A percentile compares a stretch with the other conserved stretches of the same genome.
These are phyloP conservation scores for Lithobates pipiens DNA, from an alignment of 2,797 vertebrate species.

Conservation along the genomic window DNA sequence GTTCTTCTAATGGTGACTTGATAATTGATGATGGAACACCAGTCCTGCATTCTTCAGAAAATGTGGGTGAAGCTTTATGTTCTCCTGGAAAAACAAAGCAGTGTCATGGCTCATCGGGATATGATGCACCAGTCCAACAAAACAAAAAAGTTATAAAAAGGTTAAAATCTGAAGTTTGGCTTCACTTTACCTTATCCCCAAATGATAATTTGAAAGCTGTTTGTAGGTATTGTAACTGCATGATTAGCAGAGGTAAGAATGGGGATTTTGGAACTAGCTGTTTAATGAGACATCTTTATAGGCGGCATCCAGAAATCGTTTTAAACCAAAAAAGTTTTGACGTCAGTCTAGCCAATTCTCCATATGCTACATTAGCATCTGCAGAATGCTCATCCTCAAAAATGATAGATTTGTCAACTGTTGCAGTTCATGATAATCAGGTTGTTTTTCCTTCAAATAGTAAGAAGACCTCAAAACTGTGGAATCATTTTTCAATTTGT, in stretches of 20 bases:
- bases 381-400: constrained; percentile 81
- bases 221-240: constrained; percentile 91
- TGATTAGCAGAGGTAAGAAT: constrained; percentile 92
- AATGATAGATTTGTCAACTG: constrained; percentile 74
- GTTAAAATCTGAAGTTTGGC: constrained; percentile 96
- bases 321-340: constrained; percentile 88
- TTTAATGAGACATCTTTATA: constrained; percentile 92
- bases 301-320: constrained; percentile 89
- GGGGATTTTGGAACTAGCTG: constrained; percentile 96
- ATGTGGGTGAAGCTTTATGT: constrained; percentile 79
- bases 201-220: constrained; percentile 93
- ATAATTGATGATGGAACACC: constrained; percentile 71
- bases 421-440: constrained; percentile 77
- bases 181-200: constrained; percentile 94
- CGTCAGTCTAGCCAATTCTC: constrained; percentile 81
- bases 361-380: constrained; percentile 78
- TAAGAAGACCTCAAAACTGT: constrained; percentile 98
- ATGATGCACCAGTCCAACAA: constrained; percentile 83
- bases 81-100: constrained; percentile 82
- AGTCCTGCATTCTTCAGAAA: constrained; percentile 76
- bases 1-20: constrained; percentile 75
- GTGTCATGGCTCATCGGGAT: constrained; percentile 67
- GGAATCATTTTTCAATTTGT: constrained; percentile 97
- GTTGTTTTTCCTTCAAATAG: constrained; percentile 83
- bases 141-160: constrained; percentile 94